phyloP scores from a whole-genome alignment of 1,140 invertebrate species.

The Macrobrachium nipponense region DNA sequence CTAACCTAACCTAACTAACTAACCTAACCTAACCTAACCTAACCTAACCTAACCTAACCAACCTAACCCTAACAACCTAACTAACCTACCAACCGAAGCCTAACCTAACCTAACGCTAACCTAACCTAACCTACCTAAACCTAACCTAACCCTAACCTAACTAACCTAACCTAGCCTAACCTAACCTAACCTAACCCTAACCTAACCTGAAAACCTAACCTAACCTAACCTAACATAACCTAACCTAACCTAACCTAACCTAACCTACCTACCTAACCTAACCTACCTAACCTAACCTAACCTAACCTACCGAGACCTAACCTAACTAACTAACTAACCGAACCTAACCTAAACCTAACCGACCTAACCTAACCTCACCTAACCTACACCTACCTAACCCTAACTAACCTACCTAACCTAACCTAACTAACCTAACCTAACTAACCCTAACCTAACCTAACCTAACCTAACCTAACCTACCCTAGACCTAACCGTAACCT shows the following conservation, averaged over 20 bases:
- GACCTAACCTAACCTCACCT: neutral
- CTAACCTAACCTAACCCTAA: slow-evolving; percentile 4
- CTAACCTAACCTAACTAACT: no score
- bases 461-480: slow-evolving; percentile 4
- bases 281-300: slow-evolving; percentile 8
- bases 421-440: slow-evolving; percentile 9
- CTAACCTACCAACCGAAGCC: neutral
- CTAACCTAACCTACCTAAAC: slow-evolving; percentile 4
- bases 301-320: slow-evolving; percentile 13
- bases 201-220: slow-evolving; percentile 2
- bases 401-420: slow-evolving; percentile 1
- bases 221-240: no score
- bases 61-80: no score
- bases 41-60: no score
- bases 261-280: slow-evolving; percentile 4
- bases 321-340: slow-evolving; percentile 7
- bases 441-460: neutral
- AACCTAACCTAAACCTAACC: neutral
- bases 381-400: neutral
- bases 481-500: slow-evolving; percentile 9
- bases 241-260: slow-evolving; percentile 9
- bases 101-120: slow-evolving; percentile 11
- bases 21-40: no score
- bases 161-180: slow-evolving; percentile 7
- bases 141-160: slow-evolving; percentile 14